Conservation (phyloP, 2,888 invertebrate species). For the Eurytoma adleriae region DNA sequence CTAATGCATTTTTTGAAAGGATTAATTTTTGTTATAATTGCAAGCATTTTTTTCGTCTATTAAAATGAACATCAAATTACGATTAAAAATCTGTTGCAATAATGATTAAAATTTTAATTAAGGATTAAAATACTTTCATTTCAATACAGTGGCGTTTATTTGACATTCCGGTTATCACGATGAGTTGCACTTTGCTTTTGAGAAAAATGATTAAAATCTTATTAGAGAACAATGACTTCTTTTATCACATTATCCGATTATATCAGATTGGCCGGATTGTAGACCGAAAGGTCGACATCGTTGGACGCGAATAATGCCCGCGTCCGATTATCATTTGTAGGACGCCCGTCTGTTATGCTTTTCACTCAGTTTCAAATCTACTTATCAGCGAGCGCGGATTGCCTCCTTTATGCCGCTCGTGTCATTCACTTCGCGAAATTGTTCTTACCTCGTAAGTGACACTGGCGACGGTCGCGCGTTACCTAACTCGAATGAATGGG, state of each 20-base stretch:
- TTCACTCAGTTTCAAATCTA: not conserved
- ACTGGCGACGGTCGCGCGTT: not conserved
- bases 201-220: not conserved
- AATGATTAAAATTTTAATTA: too few relatives aligned
- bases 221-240: not conserved
- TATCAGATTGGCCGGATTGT: not conserved
- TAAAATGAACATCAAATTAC: not conserved
- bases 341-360: too few relatives aligned
- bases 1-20: too few relatives aligned
- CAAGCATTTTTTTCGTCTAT: not conserved
- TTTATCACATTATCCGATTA: conserved; percentile 10
- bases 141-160: not conserved
- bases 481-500: not conserved
- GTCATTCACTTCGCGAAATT: not conserved
- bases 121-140: not conserved
- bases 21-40: too few relatives aligned
- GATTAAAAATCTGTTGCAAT: not conserved
- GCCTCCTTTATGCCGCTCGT: not conserved
- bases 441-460: not conserved
- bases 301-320: not conserved
- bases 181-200: too few relatives aligned
- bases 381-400: too few relatives aligned
- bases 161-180: not conserved
- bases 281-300: not conserved
- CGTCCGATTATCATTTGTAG: too few relatives aligned